Evolutionary conservation across 2,113 vertebrate genomes (phyloP), one percentile per base, ranked within the genome.

Genomic region (Eira barbara): DNA sequence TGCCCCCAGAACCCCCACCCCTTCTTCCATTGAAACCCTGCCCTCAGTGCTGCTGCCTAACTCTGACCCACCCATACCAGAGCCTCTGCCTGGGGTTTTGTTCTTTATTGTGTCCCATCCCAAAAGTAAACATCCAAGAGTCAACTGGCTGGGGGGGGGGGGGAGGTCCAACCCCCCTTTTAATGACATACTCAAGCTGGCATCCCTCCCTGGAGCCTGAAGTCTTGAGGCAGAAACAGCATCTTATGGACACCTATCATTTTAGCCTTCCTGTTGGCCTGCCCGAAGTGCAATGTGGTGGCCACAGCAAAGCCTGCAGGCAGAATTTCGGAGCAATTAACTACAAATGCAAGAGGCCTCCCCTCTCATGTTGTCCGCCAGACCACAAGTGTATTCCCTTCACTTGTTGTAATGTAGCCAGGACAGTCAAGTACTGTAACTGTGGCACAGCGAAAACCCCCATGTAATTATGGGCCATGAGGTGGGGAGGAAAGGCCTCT

Each of bases 251-350:
- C 15, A 34, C 61, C 57, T 82, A 25, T 2, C 29, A 73, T 36
- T 65, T 78, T 5, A 87, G 80, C 25, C 45, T 57, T 67, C 76
- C 61, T 74, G 52, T 45, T 55, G 25, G 27, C 49, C 39, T 79
- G 36, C 23, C 52, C 29, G 34, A 47, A 59, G 84, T 17, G 20
- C 1, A 1, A 0, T 17, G 2, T 0, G 11, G 42, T 76, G 25
- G n/a, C 5, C 39, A 55, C 1, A 29, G 45, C 92, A 73, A 39
- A 94, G 55, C n/a, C 52, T 67, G 1, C 82, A n/a, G 85, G 81
- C 85, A 49, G 71, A 49, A 27, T 59, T 93, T 93, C 71, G 34
- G 45, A 94, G 52, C 85, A 67, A 96, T 97, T 91, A 94, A 84
- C 93, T 90, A 4, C 55, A 82, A 89, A 91, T 21, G 25, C 76